Percentiles rank a stretch among this genome's conserved stretches.
Evolutionary conservation across 1,140 invertebrate species (phyloP).

Genomic region (Forficula auricularia): DNA sequence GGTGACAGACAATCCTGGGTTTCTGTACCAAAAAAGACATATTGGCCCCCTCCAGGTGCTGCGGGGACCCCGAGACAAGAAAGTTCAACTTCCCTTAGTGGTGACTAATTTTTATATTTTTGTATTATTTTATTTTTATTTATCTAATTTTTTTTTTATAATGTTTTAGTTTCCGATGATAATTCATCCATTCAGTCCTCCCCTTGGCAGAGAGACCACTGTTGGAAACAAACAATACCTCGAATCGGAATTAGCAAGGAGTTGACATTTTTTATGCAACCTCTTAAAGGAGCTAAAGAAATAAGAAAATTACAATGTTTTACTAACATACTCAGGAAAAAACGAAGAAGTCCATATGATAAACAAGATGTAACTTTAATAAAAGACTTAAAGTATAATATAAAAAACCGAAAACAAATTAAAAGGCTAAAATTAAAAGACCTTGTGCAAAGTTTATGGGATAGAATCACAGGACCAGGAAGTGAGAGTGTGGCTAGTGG

Average conservation of each 20-base stretch:
- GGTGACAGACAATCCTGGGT: conserved; percentile 68
- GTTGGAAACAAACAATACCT: conserved; percentile 64
- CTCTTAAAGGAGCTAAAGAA: conserved; percentile 11
- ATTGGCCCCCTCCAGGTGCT: conserved; percentile 55
- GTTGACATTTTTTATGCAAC: conserved; percentile 47
- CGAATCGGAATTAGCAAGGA: conserved; percentile 50
- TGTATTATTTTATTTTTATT: conserved; percentile 4
- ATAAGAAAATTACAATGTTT: conserved; percentile 8
- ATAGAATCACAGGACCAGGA: conserved; percentile 12
- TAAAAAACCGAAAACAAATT: too few relatives aligned
- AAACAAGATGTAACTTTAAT: too few relatives aligned
- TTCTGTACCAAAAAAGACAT: conserved; percentile 67
- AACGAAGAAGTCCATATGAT: conserved; percentile 11
- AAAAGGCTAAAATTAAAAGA: too few relatives aligned
- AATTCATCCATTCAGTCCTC: conserved; percentile 75
- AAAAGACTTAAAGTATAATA: too few relatives aligned
- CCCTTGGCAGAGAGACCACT: conserved; percentile 71
- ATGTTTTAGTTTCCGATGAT: conserved; percentile 64
- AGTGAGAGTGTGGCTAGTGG: conserved; percentile 5
- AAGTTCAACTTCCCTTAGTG: conserved; percentile 42
- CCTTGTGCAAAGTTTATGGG: conserved; percentile 16
- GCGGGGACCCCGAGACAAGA: conserved; percentile 42
- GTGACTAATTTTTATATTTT: conserved; percentile 23
- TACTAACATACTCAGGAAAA: conserved; percentile 9
- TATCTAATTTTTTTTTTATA: conserved; percentile 8